Evolutionary conservation across 1,140 invertebrate species (phyloP), one percentile per base, ranked within the genome.

Genomic region (Coptotermes formosanus): DNA sequence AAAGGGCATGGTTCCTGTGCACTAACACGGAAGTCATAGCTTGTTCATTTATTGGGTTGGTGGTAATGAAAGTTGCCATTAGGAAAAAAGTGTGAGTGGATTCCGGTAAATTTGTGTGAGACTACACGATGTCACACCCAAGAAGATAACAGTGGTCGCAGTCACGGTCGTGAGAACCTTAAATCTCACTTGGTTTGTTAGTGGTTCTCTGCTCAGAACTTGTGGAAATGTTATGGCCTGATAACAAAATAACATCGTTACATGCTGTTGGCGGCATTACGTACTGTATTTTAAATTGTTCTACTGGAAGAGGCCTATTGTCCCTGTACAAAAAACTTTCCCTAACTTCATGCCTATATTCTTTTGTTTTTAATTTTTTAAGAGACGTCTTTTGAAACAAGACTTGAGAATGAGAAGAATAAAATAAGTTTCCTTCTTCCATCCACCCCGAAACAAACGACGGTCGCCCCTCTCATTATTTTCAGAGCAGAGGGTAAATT

Each of bases 331-430:
- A 59, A 59, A 59, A 23, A 64, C 8, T 19, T 64, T 23, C 25
- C 59, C 59, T 64, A 16, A 64, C 25, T 21, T 64, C 12, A 19
- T 64, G 59, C 25, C 21, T 8, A 30, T 75, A n/a, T 75, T 30
- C 64, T 75, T 75, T 75, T 75, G 64, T 75, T 75, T 64, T 75
- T 75, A 75, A 75, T 75, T 75, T 75, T 48, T 75, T 75, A 75
- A 75, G 64, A 75, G 25, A 25, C 64, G n/a, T 75, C 64, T n/a
- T 75, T 75, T 14, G 64, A 75, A 30, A 30, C 25, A 25, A 75
- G 64, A 75, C 25, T 75, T 75, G 3, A 64, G 21, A 23, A 64
- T 19, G 21, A 64, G 59, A 23, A 75, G 64, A 75, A 75, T 75
- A 75, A 75, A 75, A 75, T 75, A 75, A 75, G 64, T 75, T 75